These are phyloP conservation scores for Trichonephila inaurata DNA, from an alignment of 1,140 invertebrate genomes.

Conservation along the genomic window DNA sequence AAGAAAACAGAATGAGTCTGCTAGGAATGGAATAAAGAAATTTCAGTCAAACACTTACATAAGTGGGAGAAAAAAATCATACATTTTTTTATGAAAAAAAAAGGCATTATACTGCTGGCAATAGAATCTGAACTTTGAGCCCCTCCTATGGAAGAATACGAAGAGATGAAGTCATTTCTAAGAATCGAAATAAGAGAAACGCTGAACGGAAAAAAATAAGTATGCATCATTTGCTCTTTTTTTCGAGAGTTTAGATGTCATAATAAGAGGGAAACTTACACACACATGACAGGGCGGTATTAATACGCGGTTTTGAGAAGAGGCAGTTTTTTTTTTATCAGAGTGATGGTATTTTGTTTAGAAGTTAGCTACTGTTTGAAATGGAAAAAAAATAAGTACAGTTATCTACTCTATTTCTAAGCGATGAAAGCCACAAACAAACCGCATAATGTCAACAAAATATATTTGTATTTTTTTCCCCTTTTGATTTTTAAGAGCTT, in stretches of 20 bases:
- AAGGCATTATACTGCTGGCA: neutral
- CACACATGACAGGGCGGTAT: neutral
- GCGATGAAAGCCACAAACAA: too few species aligned
- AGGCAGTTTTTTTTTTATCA: neutral
- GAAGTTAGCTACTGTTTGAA: neutral
- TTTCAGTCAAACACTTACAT: neutral
- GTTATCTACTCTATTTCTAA: neutral
- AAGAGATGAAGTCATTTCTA: constrained; percentile 7
- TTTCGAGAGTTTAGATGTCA: neutral
- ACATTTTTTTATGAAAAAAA: neutral
- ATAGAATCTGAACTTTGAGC: neutral
- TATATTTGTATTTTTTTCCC: too few species aligned
- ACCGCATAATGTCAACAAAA: too few species aligned
- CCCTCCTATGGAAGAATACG: neutral
- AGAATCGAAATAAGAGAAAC: neutral
- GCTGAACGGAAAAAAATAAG: neutral
- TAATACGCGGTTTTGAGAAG: neutral
- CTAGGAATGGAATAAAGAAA: neutral
- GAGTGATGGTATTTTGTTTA: neutral
- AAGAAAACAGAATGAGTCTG: neutral
- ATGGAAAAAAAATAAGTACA: neutral
- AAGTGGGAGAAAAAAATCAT: too few species aligned
- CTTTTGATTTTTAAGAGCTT: too few species aligned
- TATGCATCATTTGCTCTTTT: neutral
- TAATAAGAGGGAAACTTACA: neutral